These are phyloP conservation scores for Chitala chitala DNA, from an alignment of 2,113 vertebrate species.

Conservation along the genomic window DNA sequence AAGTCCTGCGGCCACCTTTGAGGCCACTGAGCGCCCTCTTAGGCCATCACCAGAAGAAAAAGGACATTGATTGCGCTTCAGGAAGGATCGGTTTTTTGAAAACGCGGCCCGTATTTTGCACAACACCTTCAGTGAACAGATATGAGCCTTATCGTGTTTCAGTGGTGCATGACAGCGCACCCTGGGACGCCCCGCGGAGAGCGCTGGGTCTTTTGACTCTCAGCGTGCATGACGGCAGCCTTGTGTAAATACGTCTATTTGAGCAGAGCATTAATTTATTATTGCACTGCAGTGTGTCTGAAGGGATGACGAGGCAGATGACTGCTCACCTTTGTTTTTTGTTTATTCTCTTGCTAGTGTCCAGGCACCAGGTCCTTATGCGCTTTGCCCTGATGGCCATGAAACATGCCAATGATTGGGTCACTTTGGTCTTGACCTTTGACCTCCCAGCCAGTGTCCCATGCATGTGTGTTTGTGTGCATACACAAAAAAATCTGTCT, in stretches of 20 bases:
- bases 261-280: background rate
- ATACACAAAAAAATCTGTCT: slow-evolving; percentile 35
- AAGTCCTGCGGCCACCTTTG: background rate
- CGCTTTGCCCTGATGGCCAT: background rate
- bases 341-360: background rate
- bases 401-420: slow-evolving; percentile 43
- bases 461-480: background rate
- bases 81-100: too few species aligned
- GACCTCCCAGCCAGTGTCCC: background rate
- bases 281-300: background rate
- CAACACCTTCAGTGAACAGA: background rate
- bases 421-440: slow-evolving; percentile 26
- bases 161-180: background rate
- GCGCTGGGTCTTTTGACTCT: background rate
- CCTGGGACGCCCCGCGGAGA: background rate
- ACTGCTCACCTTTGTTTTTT: background rate
- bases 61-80: background rate
- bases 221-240: background rate
- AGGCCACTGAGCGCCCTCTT: too few species aligned
- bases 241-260: too few species aligned
- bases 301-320: background rate
- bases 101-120: background rate
- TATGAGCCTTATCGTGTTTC: background rate
- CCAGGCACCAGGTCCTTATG: background rate
- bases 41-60: too few species aligned